These are phyloP conservation scores for Pelobates cultripes DNA, from an alignment of 2,797 vertebrate species.

Conservation along the genomic window DNA sequence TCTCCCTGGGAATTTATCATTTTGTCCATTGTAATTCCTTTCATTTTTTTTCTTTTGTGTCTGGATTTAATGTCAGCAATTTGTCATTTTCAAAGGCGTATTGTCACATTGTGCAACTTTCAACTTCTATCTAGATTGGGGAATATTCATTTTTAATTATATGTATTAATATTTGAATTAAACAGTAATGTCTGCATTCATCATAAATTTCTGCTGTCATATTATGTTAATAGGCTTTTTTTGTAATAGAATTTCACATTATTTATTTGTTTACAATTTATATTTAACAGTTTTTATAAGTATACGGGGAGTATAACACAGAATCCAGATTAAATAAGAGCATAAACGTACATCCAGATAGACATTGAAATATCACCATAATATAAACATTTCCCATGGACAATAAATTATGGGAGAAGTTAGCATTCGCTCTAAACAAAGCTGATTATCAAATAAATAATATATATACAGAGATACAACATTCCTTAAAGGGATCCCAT, in stretches of 20 bases:
- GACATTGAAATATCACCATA: too few species aligned
- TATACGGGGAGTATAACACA: too few species aligned
- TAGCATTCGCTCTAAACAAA: too few species aligned
- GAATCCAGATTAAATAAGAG: too few species aligned
- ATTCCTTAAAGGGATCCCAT: too few species aligned
- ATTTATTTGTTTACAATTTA: too few species aligned
- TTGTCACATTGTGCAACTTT: not conserved
- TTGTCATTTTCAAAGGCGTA: slow-evolving; percentile 7
- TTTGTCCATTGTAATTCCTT: not conserved
- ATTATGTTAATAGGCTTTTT: not conserved
- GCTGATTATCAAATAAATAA: too few species aligned
- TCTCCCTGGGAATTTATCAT: not conserved
- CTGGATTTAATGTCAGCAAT: not conserved
- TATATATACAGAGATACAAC: too few species aligned
- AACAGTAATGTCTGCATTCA: not conserved
- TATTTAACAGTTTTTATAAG: too few species aligned
- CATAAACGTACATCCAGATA: too few species aligned
- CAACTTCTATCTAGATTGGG: not conserved
- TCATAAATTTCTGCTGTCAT: not conserved
- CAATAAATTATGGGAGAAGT: too few species aligned
- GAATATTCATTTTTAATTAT: slow-evolving; percentile 11
- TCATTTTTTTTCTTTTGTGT: not conserved
- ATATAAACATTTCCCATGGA: too few species aligned
- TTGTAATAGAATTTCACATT: not conserved
- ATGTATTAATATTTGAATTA: slow-evolving; percentile 7